Evolutionary conservation across 2,113 vertebrate species (phyloP), one percentile per base, ranked within the genome.

Genomic region (Dissostichus mawsoni): DNA sequence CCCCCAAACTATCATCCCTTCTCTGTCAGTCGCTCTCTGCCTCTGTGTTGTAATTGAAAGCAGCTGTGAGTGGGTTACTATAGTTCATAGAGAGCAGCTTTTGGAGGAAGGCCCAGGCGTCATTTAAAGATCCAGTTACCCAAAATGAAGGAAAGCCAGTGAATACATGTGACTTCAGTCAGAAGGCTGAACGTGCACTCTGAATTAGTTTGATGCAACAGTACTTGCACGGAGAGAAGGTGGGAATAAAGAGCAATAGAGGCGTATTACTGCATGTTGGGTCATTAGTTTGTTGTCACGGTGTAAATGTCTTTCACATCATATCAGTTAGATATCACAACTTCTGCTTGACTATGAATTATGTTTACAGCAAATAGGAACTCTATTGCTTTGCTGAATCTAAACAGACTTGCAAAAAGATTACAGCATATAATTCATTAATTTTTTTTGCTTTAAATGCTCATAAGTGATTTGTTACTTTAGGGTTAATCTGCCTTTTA

Each of bases 41-140:
- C 81, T 83, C 86, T 76, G 76, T 88, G 72, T 90, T 93, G 90
- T 95, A 95, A 95, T 94, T 94, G 92, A 90, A 93, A 94, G 89
- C 94, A 95, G 95, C 92, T 94, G 88, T 87, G 87, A 84, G 76
- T n/a, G 82, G 94, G 94, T 95, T 94, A 95, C 92, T 93, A 77
- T 61, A 85, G 92, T 94, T 92, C 89, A 87, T 58, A 76, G 75
- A 80, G 69, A 78, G 66, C 71, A 33, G 74, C 76, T 74, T 84
- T 84, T 82, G 87, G 66, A 78, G 76, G 79, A 70, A 73, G 81
- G 68, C 90, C 86, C 77, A 71, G 25, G 59, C 55, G 86, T 77
- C 59, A 14, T 83, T 90, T 73, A 76, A 55, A 82, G 87, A 73
- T 85, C 70, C 25, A 25, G 70, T 80, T 82, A 62, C 80, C 71